Evolutionary conservation across 2,113 vertebrate genomes (phyloP), one percentile per base, ranked within the genome.

Genomic region (Prinia subflava): DNA sequence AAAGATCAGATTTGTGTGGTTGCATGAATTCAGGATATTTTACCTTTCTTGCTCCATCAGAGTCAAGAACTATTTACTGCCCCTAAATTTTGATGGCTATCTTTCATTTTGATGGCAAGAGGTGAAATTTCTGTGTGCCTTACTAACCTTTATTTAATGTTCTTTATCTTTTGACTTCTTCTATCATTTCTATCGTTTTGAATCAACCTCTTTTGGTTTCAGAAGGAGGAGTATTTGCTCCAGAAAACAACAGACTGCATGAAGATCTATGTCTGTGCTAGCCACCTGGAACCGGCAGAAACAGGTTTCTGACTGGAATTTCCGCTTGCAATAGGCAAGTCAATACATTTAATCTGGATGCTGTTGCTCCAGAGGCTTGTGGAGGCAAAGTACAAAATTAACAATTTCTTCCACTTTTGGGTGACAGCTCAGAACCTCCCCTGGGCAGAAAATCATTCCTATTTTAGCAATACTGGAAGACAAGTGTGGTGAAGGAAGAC

Each of bases 281-380:
- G 39, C 31, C 6, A 42, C 12, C 22, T 82, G 37, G 70, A 92
- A 93, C 74, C 0, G 0, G 69, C 31, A 91, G 50, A 55, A 89
- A 93, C 76, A 92, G 8, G 31, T 86, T 89, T 75, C 60, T 75
- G 24, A 46, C 27, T 84, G 60, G 76, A 89, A 94, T 95, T 92
- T 94, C 46, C 65, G 93, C 44, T 82, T 89, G 46, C 42, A 70
- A 31, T 33, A 84, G 55, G 42, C 84, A 94, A 96, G 82, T 82
- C 49, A 83, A 84, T 71, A 79, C 27, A 76, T 82, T 96, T 93
- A 50, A 56, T 75, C 57, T 68, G 62, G 28, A 64, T 73, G 37
- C 21, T 62, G 9, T 52, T 92, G 33, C 47, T 87, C 11, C 27
- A 68, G 41, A 84, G 68, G 20, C 60, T 84, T 93, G 65, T 84